phyloP scores from a whole-genome alignment of 2,888 invertebrate genomes.

The Hemithea aestivaria region DNA sequence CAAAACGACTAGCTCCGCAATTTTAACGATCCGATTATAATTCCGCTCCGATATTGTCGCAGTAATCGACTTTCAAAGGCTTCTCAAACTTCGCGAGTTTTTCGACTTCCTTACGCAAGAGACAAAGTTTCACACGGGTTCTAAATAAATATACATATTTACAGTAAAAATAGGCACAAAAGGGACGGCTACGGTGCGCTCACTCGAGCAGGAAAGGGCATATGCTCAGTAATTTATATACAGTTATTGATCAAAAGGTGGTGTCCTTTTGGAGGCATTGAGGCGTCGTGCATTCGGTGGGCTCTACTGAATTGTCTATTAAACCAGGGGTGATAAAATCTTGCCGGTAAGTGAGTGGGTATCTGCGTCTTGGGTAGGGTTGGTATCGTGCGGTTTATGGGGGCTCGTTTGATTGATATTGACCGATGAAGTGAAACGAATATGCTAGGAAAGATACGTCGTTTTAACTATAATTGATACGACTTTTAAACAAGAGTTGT shows the following conservation, averaged over 20 bases:
- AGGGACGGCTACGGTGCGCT: slow-evolving; percentile 58
- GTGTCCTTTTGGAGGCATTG: slow-evolving; percentile 71
- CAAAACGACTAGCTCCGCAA: background rate
- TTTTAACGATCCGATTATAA: slow-evolving; percentile 6
- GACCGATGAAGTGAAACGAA: slow-evolving; percentile 13
- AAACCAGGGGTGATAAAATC: slow-evolving; percentile 72
- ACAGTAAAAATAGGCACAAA: slow-evolving; percentile 34
- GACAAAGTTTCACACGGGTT: slow-evolving; percentile 33
- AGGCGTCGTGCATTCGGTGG: slow-evolving; percentile 55
- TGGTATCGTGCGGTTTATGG: slow-evolving; percentile 42
- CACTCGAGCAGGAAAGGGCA: slow-evolving; percentile 70
- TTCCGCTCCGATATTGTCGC: slow-evolving; percentile 2
- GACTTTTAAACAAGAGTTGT: too few species aligned
- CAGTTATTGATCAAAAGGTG: slow-evolving; percentile 79
- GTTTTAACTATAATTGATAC: too few species aligned
- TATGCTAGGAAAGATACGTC: too few species aligned
- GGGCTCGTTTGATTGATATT: slow-evolving; percentile 28
- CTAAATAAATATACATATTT: slow-evolving; percentile 40
- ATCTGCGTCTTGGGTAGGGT: slow-evolving; percentile 50
- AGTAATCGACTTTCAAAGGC: slow-evolving; percentile 12
- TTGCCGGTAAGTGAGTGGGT: slow-evolving; percentile 41
- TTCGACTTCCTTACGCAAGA: slow-evolving; percentile 28
- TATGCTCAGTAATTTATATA: slow-evolving; percentile 76
- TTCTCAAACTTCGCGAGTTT: slow-evolving; percentile 15
- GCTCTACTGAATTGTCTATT: slow-evolving; percentile 65